Percentiles rank a stretch among this genome's conserved stretches.
phyloP scores from a whole-genome alignment of 2,113 vertebrate genomes.

The Semicossyphus pulcher region DNA sequence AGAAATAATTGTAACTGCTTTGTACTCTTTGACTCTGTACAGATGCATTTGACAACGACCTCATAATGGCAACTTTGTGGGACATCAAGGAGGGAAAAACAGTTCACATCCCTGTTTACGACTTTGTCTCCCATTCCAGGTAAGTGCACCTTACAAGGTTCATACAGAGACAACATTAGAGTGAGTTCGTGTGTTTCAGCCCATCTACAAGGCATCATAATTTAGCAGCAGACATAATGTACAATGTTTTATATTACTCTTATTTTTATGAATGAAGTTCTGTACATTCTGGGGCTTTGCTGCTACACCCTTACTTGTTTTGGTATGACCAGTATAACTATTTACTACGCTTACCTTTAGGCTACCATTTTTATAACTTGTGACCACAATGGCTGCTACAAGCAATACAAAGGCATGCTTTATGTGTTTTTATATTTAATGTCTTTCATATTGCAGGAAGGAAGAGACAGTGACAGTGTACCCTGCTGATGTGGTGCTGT shows the following conservation, averaged over 20 bases:
- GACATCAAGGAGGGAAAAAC: constrained; percentile 92
- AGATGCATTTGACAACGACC: constrained; percentile 98
- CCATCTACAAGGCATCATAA: not conserved
- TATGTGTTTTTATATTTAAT: not conserved
- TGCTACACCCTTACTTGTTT: too few relatives aligned
- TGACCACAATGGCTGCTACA: not conserved
- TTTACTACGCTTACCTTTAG: too few relatives aligned
- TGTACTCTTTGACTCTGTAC: constrained; percentile 17
- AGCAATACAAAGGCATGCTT: not conserved
- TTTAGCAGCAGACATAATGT: not conserved
- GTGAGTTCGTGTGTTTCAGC: too few relatives aligned
- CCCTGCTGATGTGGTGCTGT: constrained; percentile 94
- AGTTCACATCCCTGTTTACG: constrained; percentile 96
- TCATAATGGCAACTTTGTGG: constrained; percentile 91
- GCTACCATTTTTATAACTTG: not conserved
- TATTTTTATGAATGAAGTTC: too few relatives aligned
- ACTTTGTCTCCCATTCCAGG: constrained; percentile 97
- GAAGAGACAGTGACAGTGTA: constrained; percentile 91
- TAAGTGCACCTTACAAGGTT: constrained; percentile 67
- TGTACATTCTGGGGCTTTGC: too few relatives aligned
- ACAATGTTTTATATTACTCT: too few relatives aligned
- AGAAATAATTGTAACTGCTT: not conserved
- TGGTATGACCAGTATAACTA: too few relatives aligned
- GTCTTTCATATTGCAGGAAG: constrained; percentile 83
- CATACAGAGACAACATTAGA: too few relatives aligned